phyloP scores from a whole-genome alignment of 2,797 vertebrate genomes.

The Rhyacichthys aspro region DNA sequence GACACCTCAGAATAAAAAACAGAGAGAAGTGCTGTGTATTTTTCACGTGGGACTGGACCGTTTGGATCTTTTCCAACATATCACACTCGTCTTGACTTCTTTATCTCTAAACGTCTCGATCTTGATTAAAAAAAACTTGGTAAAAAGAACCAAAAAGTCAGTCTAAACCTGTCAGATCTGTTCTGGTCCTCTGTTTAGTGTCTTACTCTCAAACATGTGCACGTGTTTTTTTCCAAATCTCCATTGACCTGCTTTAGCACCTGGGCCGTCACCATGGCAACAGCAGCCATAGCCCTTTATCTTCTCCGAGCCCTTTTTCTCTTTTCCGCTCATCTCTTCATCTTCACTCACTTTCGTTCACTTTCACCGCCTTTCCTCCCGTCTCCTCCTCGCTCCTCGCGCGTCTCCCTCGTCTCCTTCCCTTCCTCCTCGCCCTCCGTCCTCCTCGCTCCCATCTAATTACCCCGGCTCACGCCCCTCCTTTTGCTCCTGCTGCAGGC shows the following conservation, averaged over 20 bases:
- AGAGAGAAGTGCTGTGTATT: too few relatives aligned
- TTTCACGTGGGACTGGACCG: too few relatives aligned
- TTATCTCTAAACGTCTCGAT: too few relatives aligned
- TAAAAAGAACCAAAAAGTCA: too few relatives aligned
- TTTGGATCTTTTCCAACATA: too few relatives aligned
- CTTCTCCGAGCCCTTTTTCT: conserved; percentile 32
- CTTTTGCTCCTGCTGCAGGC: conserved; percentile 48
- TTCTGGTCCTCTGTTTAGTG: too few relatives aligned
- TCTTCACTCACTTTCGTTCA: background rate
- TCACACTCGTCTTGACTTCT: too few relatives aligned
- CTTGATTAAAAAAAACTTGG: too few relatives aligned
- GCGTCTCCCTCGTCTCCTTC: conserved; percentile 13
- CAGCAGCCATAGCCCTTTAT: conserved; percentile 29
- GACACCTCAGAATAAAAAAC: too few relatives aligned
- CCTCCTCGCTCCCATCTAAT: conserved; percentile 36
- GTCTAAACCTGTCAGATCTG: too few relatives aligned
- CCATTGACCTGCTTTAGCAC: conserved; percentile 75
- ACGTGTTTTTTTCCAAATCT: conserved; percentile 9
- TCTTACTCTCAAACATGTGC: conserved; percentile 13
- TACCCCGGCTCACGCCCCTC: conserved; percentile 21
- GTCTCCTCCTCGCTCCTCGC: conserved; percentile 12
- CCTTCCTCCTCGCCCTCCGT: conserved; percentile 15
- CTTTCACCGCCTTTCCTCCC: conserved; percentile 19
- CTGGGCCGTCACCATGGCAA: conserved; percentile 70
- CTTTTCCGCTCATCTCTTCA: conserved; percentile 43